A percentile compares a stretch with the other conserved stretches of the same genome.
phyloP scores from a whole-genome alignment of 35 echinoderm and acorn worm species.

The Eucidaris tribuloides region DNA sequence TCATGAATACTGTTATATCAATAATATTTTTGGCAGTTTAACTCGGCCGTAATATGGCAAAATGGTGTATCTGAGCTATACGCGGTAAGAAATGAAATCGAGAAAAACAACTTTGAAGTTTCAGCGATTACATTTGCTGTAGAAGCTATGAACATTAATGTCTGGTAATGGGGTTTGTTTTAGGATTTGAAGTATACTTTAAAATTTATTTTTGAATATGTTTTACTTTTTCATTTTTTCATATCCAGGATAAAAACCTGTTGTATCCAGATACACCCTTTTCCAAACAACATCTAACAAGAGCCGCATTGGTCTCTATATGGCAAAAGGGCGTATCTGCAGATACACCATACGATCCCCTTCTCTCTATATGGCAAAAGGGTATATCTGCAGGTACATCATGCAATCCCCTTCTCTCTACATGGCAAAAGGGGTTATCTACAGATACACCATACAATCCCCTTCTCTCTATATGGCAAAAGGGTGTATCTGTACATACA shows the following conservation, averaged over 20 bases:
- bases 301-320: background rate
- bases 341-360: background rate
- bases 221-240: background rate
- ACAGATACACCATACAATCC: no score
- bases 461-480: no score
- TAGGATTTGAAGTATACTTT: background rate
- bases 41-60: no score
- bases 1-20: no score
- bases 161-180: background rate
- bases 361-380: background rate
- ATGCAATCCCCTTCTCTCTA: no score
- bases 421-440: no score
- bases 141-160: background rate
- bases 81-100: background rate
- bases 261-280: background rate
- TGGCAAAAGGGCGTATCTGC: background rate
- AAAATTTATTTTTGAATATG: background rate
- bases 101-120: background rate
- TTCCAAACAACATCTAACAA: background rate
- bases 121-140: background rate
- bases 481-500: no score
- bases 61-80: no score
- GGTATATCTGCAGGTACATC: no score
- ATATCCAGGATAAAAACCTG: background rate
- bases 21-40: no score